Evolutionary conservation across 2,797 vertebrate species (phyloP).

Genomic region (Rhinella marina): DNA sequence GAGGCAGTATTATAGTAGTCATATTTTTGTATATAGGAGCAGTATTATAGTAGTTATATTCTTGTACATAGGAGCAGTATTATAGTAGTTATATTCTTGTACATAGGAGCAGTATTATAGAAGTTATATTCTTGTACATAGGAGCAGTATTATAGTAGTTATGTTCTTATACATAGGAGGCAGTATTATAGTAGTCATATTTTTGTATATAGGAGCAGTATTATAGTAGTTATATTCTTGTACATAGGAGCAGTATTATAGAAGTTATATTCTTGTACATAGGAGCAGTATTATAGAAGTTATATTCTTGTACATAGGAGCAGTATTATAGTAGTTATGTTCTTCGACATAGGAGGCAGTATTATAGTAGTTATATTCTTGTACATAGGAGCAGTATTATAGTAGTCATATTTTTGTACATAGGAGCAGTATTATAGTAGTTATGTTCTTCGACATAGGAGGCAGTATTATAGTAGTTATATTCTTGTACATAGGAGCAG

Average conservation of each 20-base stretch:
- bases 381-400: not conserved
- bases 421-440: not conserved
- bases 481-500: not conserved
- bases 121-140: not conserved
- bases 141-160: not conserved
- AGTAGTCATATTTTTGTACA: not conserved
- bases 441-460: not conserved
- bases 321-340: slow-evolving; percentile 1
- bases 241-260: too few relatives aligned
- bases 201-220: too few relatives aligned
- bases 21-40: too few relatives aligned
- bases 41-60: slow-evolving; percentile 6
- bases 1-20: too few relatives aligned
- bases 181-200: too few relatives aligned
- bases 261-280: not conserved
- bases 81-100: too few relatives aligned
- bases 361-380: slow-evolving; percentile 10
- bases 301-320: not conserved
- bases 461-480: slow-evolving; percentile 4
- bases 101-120: not conserved
- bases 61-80: not conserved
- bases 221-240: too few relatives aligned
- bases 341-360: not conserved
- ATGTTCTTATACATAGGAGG: not conserved
- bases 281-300: not conserved